Evolutionary conservation across 2,113 vertebrate genomes (phyloP), one percentile per base, ranked within the genome.

Genomic region (Mungos mungo): DNA sequence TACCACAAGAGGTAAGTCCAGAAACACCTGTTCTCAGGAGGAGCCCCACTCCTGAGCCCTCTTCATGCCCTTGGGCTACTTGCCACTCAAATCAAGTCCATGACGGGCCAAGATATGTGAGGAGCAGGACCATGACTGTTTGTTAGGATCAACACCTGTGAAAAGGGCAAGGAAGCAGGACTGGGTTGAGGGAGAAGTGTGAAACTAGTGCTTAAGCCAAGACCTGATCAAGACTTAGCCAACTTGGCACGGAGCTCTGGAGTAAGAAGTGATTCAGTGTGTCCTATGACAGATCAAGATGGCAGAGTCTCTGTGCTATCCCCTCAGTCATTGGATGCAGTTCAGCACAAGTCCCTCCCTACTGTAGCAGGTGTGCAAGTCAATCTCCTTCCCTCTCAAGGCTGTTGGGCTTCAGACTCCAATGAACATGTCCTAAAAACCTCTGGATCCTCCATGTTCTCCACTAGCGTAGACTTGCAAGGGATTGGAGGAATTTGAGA

Each of bases 401-500:
- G 31, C 15, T 35, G 13, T 7, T 7, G 47, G 35, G 4, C 19
- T 19, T 57, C 25, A n/a, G 13, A 12, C 31, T 21, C 2, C 0
- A 2, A 21, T 68, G n/a, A 41, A 16, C 18, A 14, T 21, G 50
- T 45, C 18, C 38, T 12, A 38, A 19, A 2, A 33, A 14, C 8
- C 7, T 86, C 16, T 90, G 66, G 2, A 19, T 31, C 18, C 18
- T 66, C 31, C 19, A 1, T 54, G 31, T 65, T 54, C 33, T 31
- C 5, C 71, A 33, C 35, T 63, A 21, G 18, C 13, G 18, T 69
- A 16, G 1, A 79, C 19, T 27, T 65, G 31, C 41, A 52, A 80
- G 5, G 31, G 11, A n/a, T 0, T 5, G 15, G 23, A n/a, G 0
- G 13, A 66, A 23, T 16, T 11, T 15, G 1, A 90, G 21, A 31